Base-by-base conservation (phyloP, 1,140 invertebrate species). In the Penaeus vannamei region DNA sequence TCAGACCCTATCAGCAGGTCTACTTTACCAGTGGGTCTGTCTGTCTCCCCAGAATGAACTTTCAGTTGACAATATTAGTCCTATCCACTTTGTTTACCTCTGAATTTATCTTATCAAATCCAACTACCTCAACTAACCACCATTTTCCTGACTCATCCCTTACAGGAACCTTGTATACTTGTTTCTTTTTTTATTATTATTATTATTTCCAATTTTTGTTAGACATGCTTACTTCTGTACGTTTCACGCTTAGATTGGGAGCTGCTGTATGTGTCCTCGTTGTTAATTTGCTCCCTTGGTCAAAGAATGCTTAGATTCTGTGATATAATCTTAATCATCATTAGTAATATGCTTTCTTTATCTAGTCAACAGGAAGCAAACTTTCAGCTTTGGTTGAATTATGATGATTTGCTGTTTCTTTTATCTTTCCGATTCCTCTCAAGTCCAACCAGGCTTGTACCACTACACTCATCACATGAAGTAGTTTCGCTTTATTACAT, bases 331-430 rank as follows among this genome's bases (percentile, higher is more conserved):
- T 29, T 77, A 77, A 20, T 77, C 72, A 77, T 77, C 72, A 26
- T 77, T 20, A 77, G 72, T 22, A 77, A 77, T n/a, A 77, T 77
- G 72, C n/a, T n/a, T 77, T 77, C 46, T 42, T n/a, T 77, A 29
- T 26, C 72, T 29, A 77, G 22, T 77, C 72, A 7, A 42, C 72
- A 36, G 26, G 72, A 77, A 77, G 72, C n/a, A 29, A 42, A 22
- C 26, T 77, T 26, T 77, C 72, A 77, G 29, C n/a, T 20, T 77
- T 29, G 29, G 46, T 77, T 77, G 3, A 77, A 29, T n/a, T 77
- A 42, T 29, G 29, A 36, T 17, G 29, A 77, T 76, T 76, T 26
- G 72, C 42, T 10, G 42, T 76, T 2, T 76, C 72, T 32, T 76
- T 76, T 32, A 72, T 26, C 42, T 77, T 77, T 36, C n/a, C n/a